Conservation (phyloP, 2,888 invertebrate species). For the Melipona beecheii region DNA sequence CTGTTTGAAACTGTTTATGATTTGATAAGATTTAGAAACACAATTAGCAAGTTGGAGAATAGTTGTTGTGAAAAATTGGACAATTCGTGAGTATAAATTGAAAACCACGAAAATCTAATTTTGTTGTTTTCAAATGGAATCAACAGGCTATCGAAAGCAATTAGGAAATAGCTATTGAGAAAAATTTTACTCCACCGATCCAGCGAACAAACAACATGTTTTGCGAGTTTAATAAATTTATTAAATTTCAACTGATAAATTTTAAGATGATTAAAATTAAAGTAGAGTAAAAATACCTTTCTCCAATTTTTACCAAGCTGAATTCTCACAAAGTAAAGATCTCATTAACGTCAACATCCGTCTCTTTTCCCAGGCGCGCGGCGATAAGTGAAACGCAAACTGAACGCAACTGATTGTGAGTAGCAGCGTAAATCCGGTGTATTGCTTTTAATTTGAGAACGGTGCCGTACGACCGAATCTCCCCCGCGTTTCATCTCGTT, state of each 20-base stretch:
- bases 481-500: slow-evolving; percentile 14
- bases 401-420: neutral
- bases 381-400: slow-evolving; percentile 11
- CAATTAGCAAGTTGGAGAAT: too few species aligned
- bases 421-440: neutral
- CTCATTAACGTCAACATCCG: neutral
- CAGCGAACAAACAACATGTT: neutral
- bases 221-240: neutral
- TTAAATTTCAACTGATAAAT: too few species aligned
- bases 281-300: neutral
- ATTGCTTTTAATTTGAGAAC: slow-evolving; percentile 29
- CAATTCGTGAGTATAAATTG: too few species aligned
- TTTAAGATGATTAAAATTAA: neutral
- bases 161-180: neutral
- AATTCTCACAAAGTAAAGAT: neutral
- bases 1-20: too few species aligned
- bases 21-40: too few species aligned
- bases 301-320: neutral
- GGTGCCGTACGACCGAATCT: slow-evolving; percentile 2
- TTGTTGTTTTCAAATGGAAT: too few species aligned
- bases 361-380: too few species aligned
- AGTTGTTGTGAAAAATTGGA: too few species aligned
- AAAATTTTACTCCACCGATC: neutral
- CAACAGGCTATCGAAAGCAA: neutral
- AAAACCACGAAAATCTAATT: too few species aligned